phyloP scores from a whole-genome alignment of 1,140 invertebrate species.

The Amyelois transitella region DNA sequence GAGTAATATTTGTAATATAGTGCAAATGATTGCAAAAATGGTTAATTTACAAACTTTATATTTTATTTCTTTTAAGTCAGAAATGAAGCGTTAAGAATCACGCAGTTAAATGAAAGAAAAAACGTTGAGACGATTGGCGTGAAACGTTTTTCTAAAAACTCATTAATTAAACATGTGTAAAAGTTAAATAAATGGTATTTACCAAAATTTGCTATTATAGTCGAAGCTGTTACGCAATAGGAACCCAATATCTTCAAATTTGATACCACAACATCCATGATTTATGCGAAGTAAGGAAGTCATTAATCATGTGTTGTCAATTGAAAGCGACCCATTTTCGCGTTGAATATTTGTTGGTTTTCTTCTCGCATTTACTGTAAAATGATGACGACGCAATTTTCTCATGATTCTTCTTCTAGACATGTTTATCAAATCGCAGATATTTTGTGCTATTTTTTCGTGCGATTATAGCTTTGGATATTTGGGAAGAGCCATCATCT shows the following conservation, averaged over 20 bases:
- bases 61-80: too few relatives aligned
- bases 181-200: too few relatives aligned
- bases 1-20: too few relatives aligned
- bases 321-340: constrained; percentile 46
- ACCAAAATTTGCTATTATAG: too few relatives aligned
- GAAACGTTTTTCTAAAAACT: too few relatives aligned
- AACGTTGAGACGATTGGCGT: too few relatives aligned
- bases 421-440: not conserved
- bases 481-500: too few relatives aligned
- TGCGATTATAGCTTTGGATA: not conserved
- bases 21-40: too few relatives aligned
- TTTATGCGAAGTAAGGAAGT: constrained; percentile 25
- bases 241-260: constrained; percentile 17
- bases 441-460: not conserved
- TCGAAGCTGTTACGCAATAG: not conserved
- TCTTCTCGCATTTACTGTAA: constrained; percentile 26
- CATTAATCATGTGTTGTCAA: constrained; percentile 47
- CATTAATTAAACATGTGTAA: too few relatives aligned
- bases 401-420: not conserved
- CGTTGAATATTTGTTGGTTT: constrained; percentile 25
- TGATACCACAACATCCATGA: constrained; percentile 28
- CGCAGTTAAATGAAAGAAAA: too few relatives aligned
- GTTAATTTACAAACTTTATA: too few relatives aligned
- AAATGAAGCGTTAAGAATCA: too few relatives aligned
- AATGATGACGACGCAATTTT: constrained; percentile 20